Conservation (phyloP, 1,140 invertebrate genomes). For the Trichoplusia ni region DNA sequence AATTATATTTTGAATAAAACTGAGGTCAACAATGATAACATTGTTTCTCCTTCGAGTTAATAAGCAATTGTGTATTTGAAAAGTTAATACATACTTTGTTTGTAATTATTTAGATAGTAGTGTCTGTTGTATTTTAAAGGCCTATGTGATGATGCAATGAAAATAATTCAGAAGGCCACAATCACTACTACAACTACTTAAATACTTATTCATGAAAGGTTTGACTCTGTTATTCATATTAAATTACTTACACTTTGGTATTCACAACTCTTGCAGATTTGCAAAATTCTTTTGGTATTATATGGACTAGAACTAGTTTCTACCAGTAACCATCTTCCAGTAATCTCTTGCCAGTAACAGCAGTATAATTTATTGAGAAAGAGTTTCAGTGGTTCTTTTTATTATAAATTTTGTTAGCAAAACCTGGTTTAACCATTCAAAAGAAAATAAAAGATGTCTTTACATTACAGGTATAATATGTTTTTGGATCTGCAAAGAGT, state of each 20-base stretch:
- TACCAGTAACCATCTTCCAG: too few species aligned
- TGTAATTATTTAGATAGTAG: neutral
- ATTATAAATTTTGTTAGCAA: too few species aligned
- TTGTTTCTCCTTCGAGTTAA: neutral
- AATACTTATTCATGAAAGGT: slow-evolving; percentile 11
- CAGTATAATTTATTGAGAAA: too few species aligned
- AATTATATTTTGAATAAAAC: slow-evolving; percentile 14
- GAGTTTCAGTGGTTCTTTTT: too few species aligned
- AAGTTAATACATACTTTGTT: slow-evolving; percentile 12
- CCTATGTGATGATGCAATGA: slow-evolving; percentile 9
- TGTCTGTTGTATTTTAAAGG: slow-evolving; percentile 1
- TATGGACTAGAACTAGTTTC: too few species aligned
- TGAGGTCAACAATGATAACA: slow-evolving; percentile 7
- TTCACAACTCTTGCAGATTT: too few species aligned
- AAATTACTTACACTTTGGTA: neutral
- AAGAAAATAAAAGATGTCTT: too few species aligned
- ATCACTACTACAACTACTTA: neutral
- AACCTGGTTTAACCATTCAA: too few species aligned
- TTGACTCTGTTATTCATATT: neutral
- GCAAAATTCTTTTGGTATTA: too few species aligned
- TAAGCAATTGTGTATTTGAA: slow-evolving; percentile 11
- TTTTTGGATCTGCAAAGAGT: too few species aligned
- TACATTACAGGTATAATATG: too few species aligned
- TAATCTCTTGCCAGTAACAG: too few species aligned
- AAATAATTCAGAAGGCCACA: slow-evolving; percentile 8